phyloP scores from a whole-genome alignment of 2,797 vertebrate genomes.

The Helostoma temminkii region DNA sequence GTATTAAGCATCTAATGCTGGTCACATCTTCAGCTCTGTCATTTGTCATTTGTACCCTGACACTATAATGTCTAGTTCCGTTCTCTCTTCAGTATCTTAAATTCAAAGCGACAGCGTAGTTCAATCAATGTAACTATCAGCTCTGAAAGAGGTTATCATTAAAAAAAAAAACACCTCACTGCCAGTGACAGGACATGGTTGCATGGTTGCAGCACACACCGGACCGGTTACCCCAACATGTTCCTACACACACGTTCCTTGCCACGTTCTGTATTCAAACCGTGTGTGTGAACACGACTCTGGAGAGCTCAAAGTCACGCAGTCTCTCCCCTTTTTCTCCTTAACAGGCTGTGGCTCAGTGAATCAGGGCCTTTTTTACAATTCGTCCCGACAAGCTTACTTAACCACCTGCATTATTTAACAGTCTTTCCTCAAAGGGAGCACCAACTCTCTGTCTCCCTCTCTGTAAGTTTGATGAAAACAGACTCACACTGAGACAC shows the following conservation, averaged over 20 bases:
- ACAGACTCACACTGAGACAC: constrained; percentile 25
- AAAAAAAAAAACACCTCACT: constrained; percentile 4
- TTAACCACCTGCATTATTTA: constrained; percentile 85
- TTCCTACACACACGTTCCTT: constrained; percentile 19
- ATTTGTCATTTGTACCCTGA: constrained; percentile 31
- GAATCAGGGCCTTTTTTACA: constrained; percentile 61
- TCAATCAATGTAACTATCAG: constrained; percentile 37
- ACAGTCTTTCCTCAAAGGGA: constrained; percentile 66
- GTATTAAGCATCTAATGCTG: constrained; percentile 24
- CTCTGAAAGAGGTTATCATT: constrained; percentile 17
- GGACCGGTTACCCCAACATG: constrained; percentile 4
- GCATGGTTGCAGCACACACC: constrained; percentile 11
- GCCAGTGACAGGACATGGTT: constrained; percentile 24
- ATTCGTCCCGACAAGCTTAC: constrained; percentile 77
- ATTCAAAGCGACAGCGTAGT: constrained; percentile 23
- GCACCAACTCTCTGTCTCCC: constrained; percentile 37
- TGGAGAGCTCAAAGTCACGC: constrained; percentile 57
- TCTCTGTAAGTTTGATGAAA: constrained; percentile 55
- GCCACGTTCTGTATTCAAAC: constrained; percentile 59
- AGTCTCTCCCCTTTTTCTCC: constrained; percentile 4
- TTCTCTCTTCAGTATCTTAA: neutral
- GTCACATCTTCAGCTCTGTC: constrained; percentile 45
- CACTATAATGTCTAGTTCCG: constrained; percentile 14
- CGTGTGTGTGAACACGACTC: constrained; percentile 52
- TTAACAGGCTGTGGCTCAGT: constrained; percentile 65